Evolutionary conservation across 2,113 vertebrate genomes (phyloP).

Genomic region (Haplochromis vanheusdeni): DNA sequence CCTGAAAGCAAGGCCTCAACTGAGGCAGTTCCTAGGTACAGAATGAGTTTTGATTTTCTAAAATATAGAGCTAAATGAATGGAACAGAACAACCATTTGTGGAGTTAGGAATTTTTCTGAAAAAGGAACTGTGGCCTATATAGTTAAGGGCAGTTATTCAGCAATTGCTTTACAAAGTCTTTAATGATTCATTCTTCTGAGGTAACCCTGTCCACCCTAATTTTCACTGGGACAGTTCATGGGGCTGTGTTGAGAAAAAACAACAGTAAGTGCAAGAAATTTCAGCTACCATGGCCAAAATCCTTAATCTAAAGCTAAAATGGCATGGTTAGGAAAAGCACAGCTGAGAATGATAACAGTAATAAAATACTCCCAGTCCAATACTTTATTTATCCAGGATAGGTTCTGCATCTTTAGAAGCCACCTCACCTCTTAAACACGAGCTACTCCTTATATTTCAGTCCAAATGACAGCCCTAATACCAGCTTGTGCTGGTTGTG

Average conservation of each 20-base stretch:
- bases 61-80: too few relatives aligned
- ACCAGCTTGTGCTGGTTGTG: not conserved
- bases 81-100: too few relatives aligned
- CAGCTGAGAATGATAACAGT: not conserved
- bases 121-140: too few relatives aligned
- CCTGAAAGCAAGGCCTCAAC: too few relatives aligned
- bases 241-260: not conserved
- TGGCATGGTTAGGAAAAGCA: constrained; percentile 9
- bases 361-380: constrained; percentile 1
- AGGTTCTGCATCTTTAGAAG: not conserved
- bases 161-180: not conserved
- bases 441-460: not conserved
- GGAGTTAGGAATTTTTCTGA: too few relatives aligned
- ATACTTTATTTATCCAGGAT: not conserved
- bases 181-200: not conserved
- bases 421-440: not conserved
- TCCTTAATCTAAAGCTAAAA: not conserved
- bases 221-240: not conserved
- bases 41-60: too few relatives aligned
- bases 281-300: not conserved
- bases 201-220: not conserved
- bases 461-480: not conserved
- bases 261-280: not conserved
- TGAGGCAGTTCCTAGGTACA: too few relatives aligned
- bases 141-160: too few relatives aligned